Percentiles rank a stretch among this genome's conserved stretches.
Evolutionary conservation across 1,140 invertebrate genomes (phyloP).

Genomic region (Radopholus similis): DNA sequence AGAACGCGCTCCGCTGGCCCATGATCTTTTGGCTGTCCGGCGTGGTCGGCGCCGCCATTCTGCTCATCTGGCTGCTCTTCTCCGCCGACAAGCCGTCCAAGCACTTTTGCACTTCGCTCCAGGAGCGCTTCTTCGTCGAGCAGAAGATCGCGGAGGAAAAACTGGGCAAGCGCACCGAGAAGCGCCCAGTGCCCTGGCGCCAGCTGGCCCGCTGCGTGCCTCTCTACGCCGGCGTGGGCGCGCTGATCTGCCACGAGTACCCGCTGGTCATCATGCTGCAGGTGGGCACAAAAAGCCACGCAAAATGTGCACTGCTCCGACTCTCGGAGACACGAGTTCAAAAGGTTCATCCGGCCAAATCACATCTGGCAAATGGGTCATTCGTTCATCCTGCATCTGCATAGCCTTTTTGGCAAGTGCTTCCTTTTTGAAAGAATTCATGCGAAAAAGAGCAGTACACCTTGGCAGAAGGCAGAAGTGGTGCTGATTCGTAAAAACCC

Average conservation of each 20-base stretch:
- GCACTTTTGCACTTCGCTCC: conserved; percentile 49
- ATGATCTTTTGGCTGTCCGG: conserved; percentile 57
- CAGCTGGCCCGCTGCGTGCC: conserved; percentile 39
- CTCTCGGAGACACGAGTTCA: too few species aligned
- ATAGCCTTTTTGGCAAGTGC: too few species aligned
- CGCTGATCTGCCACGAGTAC: conserved; percentile 57
- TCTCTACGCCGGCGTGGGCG: conserved; percentile 52
- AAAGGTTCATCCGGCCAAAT: too few species aligned
- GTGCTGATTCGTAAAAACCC: background rate
- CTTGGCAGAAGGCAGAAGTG: background rate
- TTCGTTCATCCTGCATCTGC: too few species aligned
- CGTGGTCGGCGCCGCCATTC: conserved; percentile 44
- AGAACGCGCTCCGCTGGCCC: conserved; percentile 49
- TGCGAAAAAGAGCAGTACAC: too few species aligned
- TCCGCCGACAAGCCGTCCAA: conserved; percentile 58
- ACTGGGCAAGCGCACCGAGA: conserved; percentile 50
- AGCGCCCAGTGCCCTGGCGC: conserved; percentile 48
- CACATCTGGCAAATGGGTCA: too few species aligned
- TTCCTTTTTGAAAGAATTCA: too few species aligned
- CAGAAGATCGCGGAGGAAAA: conserved; percentile 55
- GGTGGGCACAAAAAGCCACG: conserved; percentile 10
- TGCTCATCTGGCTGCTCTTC: conserved; percentile 51
- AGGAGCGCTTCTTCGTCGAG: conserved; percentile 34
- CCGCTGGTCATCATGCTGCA: conserved; percentile 59
- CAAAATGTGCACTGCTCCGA: too few species aligned